Percentiles rank a stretch among this genome's conserved stretches.
phyloP scores from a whole-genome alignment of 2,888 invertebrate genomes.

The Lissonota sp. region DNA sequence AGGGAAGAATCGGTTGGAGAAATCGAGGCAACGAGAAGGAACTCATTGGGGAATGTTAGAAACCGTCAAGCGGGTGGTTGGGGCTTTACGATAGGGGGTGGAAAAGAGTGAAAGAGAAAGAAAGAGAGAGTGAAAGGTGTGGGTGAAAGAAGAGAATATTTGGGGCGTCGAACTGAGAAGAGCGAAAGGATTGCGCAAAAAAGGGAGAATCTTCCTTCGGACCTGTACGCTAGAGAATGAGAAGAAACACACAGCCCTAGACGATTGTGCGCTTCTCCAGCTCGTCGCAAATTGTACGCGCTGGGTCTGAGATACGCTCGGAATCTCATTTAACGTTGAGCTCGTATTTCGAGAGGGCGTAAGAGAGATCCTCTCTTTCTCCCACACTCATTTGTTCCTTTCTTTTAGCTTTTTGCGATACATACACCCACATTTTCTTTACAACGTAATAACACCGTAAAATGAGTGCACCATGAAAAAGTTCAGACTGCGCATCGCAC shows the following conservation, averaged over 20 bases:
- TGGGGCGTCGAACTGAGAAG: conserved; percentile 28
- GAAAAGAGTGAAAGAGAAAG: background rate
- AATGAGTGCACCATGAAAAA: conserved; percentile 32
- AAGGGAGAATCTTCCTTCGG: conserved; percentile 46
- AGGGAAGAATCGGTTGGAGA: conserved; percentile 18
- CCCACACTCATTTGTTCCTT: conserved; percentile 60
- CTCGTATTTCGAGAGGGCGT: conserved; percentile 68
- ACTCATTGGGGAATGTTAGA: conserved; percentile 20
- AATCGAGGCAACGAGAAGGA: background rate
- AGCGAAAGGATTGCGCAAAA: conserved; percentile 28
- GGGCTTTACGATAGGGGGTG: too few relatives aligned
- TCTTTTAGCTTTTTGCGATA: conserved; percentile 7
- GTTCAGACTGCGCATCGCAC: conserved; percentile 3
- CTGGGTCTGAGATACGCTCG: conserved; percentile 64
- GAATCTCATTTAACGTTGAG: conserved; percentile 73
- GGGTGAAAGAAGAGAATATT: conserved; percentile 36
- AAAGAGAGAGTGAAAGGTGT: conserved; percentile 15
- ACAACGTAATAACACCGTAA: conserved; percentile 36
- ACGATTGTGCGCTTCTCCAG: conserved; percentile 32
- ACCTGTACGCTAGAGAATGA: conserved; percentile 21
- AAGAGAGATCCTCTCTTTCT: conserved; percentile 58
- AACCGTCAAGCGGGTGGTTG: background rate
- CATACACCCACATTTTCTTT: conserved; percentile 6
- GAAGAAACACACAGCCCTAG: conserved; percentile 39
- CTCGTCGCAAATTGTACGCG: conserved; percentile 66